A percentile compares a stretch with the other conserved stretches of the same genome.
Evolutionary conservation across 2,888 invertebrate species (phyloP).

Genomic region (Agrochola lota): DNA sequence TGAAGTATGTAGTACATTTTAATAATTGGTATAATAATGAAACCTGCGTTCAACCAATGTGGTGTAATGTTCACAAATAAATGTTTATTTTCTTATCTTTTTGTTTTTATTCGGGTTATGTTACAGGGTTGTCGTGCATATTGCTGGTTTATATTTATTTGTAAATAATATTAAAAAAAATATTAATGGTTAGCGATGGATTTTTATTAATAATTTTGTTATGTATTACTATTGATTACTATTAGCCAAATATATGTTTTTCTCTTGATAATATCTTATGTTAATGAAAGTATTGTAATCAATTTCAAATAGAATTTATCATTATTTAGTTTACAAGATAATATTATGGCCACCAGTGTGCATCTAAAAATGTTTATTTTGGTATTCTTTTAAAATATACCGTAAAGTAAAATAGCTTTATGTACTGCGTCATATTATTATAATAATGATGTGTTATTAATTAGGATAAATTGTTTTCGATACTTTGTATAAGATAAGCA

Average conservation of each 20-base stretch:
- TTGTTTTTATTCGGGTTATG: slow-evolving; percentile 71
- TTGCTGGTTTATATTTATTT: slow-evolving; percentile 25
- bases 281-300: slow-evolving; percentile 7
- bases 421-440: slow-evolving; percentile 23
- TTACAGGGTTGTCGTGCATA: slow-evolving; percentile 66
- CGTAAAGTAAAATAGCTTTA: slow-evolving; percentile 19
- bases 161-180: neutral
- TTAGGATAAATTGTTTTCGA: slow-evolving; percentile 12
- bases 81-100: slow-evolving; percentile 75
- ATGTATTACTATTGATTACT: neutral
- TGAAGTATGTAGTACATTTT: slow-evolving; percentile 25
- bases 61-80: slow-evolving; percentile 70
- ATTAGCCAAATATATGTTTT: slow-evolving; percentile 5
- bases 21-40: slow-evolving; percentile 23
- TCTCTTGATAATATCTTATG: neutral
- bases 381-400: slow-evolving; percentile 21
- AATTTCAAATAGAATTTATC: neutral
- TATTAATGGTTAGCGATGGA: neutral
- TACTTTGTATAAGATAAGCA: neutral
- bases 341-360: slow-evolving; percentile 16
- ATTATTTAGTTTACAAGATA: neutral
- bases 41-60: slow-evolving; percentile 47
- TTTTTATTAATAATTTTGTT: neutral
- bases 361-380: slow-evolving; percentile 35
- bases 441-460: slow-evolving; percentile 15